Evolutionary conservation across 2,113 vertebrate species (phyloP).

Genomic region (Ceratotherium simum): DNA sequence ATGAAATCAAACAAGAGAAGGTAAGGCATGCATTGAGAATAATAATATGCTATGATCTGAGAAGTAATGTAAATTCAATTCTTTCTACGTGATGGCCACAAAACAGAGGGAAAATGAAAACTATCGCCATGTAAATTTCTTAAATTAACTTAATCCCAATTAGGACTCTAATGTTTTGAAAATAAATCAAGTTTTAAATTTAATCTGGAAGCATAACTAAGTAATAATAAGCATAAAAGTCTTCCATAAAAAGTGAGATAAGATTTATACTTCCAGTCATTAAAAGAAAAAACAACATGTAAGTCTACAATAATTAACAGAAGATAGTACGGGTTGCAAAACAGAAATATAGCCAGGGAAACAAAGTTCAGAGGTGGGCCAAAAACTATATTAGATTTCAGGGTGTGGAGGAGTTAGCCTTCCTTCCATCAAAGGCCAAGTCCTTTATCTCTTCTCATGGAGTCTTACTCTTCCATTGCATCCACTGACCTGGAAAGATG

Average conservation of each 20-base stretch:
- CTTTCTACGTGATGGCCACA: background rate
- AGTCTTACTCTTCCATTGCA: background rate
- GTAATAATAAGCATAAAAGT: background rate
- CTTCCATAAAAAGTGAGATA: background rate
- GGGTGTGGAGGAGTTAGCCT: background rate
- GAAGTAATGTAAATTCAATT: constrained; percentile 18
- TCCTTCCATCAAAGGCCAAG: background rate
- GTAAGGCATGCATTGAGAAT: background rate
- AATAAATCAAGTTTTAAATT: background rate
- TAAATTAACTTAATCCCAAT: background rate
- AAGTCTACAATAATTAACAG: background rate
- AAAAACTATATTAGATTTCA: background rate
- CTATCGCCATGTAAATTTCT: constrained; percentile 2
- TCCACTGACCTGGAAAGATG: background rate
- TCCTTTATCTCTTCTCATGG: background rate
- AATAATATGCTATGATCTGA: background rate
- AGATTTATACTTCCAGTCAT: background rate
- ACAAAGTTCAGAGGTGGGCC: background rate
- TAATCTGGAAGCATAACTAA: background rate
- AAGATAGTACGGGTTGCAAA: background rate
- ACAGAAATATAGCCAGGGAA: background rate
- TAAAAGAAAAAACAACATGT: background rate
- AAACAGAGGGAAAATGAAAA: background rate
- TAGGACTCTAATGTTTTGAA: background rate
- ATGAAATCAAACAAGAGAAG: background rate